A percentile compares a stretch with the other conserved stretches of the same genome.
Evolutionary conservation across 2,888 invertebrate genomes (phyloP).

Genomic region (Blastobasis lacticolella): DNA sequence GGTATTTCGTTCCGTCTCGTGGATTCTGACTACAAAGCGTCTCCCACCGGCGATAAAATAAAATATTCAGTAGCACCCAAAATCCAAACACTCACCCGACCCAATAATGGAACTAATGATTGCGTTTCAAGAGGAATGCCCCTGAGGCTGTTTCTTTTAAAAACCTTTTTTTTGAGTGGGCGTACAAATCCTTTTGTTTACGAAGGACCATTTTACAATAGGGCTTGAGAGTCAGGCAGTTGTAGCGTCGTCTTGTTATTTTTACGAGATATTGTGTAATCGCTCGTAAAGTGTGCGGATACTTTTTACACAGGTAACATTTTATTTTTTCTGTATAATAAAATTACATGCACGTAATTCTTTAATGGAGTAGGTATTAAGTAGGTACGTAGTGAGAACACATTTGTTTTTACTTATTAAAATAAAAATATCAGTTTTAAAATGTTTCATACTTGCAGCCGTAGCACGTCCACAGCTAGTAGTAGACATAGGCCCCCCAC

Average conservation of each 20-base stretch:
- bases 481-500: no score
- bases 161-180: constrained; percentile 34
- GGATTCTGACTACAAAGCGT: neutral
- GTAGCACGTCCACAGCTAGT: no score
- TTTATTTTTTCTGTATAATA: no score
- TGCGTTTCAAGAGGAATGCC: constrained; percentile 38
- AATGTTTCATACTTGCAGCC: no score
- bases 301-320: no score
- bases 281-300: no score
- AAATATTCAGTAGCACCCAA: constrained; percentile 23
- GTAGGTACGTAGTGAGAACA: no score
- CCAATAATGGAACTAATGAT: constrained; percentile 44
- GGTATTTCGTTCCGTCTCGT: no score
- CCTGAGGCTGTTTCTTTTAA: constrained; percentile 35
- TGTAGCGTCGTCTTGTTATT: constrained; percentile 1
- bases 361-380: no score
- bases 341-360: no score
- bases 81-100: constrained; percentile 27
- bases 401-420: no score
- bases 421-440: no score
- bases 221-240: neutral
- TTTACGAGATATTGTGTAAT: neutral
- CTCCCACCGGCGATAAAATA: neutral
- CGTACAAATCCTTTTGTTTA: constrained; percentile 48
- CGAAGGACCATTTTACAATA: constrained; percentile 24